phyloP scores from a whole-genome alignment of 2,113 vertebrate genomes.

The Epinephelus lanceolatus region DNA sequence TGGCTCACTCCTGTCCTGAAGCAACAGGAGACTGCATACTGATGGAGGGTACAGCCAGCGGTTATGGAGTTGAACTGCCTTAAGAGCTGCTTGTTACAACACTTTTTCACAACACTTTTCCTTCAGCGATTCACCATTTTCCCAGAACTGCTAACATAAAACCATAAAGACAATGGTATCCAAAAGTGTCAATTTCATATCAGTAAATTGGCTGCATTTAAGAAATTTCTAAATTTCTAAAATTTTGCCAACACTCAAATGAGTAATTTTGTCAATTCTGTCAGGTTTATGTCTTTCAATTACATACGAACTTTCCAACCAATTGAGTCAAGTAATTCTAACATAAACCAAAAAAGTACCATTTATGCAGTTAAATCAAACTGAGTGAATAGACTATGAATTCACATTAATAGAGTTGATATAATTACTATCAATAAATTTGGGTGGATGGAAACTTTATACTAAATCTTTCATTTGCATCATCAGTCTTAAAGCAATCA shows the following conservation, averaged over 20 bases:
- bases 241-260: too few relatives aligned
- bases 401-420: too few relatives aligned
- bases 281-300: too few relatives aligned
- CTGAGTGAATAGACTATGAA: too few relatives aligned
- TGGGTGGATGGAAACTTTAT: too few relatives aligned
- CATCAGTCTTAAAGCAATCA: background rate
- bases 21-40: conserved; percentile 37
- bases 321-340: too few relatives aligned
- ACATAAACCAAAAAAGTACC: too few relatives aligned
- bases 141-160: background rate
- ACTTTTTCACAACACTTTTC: background rate
- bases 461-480: too few relatives aligned
- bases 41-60: conserved; percentile 16
- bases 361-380: too few relatives aligned
- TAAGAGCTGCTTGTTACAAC: background rate
- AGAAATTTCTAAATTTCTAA: background rate
- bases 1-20: conserved; percentile 2
- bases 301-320: too few relatives aligned
- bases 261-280: too few relatives aligned
- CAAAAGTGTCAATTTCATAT: background rate
- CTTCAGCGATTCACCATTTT: background rate
- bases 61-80: background rate
- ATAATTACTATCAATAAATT: too few relatives aligned
- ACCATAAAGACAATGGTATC: background rate
- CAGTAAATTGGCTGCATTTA: background rate